Evolutionary conservation across 1,140 invertebrate species (phyloP), one percentile per base, ranked within the genome.

Genomic region (Zaprionus taronus): DNA sequence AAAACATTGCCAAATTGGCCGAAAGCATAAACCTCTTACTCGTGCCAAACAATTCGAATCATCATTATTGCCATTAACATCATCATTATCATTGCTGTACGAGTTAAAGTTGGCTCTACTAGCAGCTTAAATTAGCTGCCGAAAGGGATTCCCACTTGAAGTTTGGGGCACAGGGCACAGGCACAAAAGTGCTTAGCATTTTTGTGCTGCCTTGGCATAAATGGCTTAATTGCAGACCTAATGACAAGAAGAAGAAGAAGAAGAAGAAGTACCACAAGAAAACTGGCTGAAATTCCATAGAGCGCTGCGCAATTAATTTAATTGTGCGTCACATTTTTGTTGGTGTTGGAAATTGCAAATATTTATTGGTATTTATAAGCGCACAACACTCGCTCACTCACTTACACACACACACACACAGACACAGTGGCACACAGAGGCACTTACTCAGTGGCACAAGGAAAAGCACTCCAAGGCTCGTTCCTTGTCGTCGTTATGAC

Each of bases 201-300:
- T 87, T 83, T 83, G 68, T 79, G 84, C 83, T 85, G 83, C 79
- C 83, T 73, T 74, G 68, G 79, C 85, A 89, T 89, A 84, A 87
- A 87, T 87, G 84, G 84, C 84, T 87, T 89, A 89, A 87, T 85
- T 80, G 83, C 66, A 60, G 71, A 64, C 83, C 79, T 86, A 77
- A 77, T 77, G 74, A 36, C 57, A 24, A 51, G 20, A 51, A 69
- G 53, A 51, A 31, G 38, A 17, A 55, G 14, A 24, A 51, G 20
- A 51, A 69, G 53, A 15, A 20, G 20, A 22, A 31, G 4, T 9
- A n/a, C 14, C 36, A 22, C 34, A 63, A 64, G 55, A 58, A 72
- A 64, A 83, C 65, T 47, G 61, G 51, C 41, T 55, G 55, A 61
- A 81, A 85, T 86, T 89, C 77, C 83, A 83, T 78, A 72, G 70